Base-by-base conservation (phyloP, 2,113 vertebrate genomes). In the Lanius collurio region DNA sequence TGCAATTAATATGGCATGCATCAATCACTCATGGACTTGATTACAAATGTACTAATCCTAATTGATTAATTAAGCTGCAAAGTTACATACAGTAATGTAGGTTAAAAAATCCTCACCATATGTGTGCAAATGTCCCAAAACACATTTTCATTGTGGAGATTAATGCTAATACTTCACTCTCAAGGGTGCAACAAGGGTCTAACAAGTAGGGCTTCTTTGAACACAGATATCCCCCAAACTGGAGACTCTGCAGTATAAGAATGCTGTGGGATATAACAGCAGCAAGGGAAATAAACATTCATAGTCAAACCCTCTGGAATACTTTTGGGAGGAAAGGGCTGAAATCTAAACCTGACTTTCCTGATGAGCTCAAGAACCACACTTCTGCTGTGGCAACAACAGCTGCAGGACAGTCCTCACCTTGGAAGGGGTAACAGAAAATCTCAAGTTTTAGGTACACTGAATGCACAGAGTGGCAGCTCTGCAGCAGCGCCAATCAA, bases 1-100 rank as follows among this genome's bases (percentile, higher is more conserved):
- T 93, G 83, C 93, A 94, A 92, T 97, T 97, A 97, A 95, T 93
- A 78, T 3, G 15, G 78, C 94, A 89, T 82, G 75, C 90, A 97
- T 96, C 95, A 94, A 96, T 97, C 96, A 95, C 82, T 92, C 89
- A 84, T 89, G 92, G 92, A 96, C 86, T 93, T 95, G 95, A 96
- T 95, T 94, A 86, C 82, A 93, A 95, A 97, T 89, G 68, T 67
- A 76, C 85, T 94, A 93, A 90, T 94, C 83, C 81, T 97, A 95
- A 96, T 84, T 89, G 91, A 96, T 97, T 97, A 96, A 95, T 96
- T 97, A 95, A 81, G 55, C 55, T 59, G 35, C 83, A 68, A 93
- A 97, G 90, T 91, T 95, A 92, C 57, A 70, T 89, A 86, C 53
- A 89, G 63, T 62, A 93, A 68, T 16, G 77, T 90, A 94, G 55